phyloP scores from a whole-genome alignment of 2,797 vertebrate species.

The Acanthurus tractus region DNA sequence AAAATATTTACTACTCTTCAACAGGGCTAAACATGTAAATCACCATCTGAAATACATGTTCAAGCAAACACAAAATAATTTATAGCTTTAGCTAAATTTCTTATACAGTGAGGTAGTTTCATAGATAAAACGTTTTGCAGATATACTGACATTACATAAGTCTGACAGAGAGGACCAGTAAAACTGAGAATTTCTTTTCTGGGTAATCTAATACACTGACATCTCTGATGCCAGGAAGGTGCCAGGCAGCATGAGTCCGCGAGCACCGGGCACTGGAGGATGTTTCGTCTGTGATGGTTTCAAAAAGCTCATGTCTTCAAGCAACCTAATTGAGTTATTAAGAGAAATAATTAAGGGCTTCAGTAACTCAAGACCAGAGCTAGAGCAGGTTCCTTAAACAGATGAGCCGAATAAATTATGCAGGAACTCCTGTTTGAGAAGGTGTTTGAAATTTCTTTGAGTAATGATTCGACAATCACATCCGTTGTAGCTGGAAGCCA shows the following conservation, averaged over 20 bases:
- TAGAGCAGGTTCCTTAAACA: slow-evolving; percentile 42
- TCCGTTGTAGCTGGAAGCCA: slow-evolving; percentile 18
- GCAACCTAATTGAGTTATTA: slow-evolving; percentile 52
- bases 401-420: slow-evolving; percentile 64
- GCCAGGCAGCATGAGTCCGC: background rate
- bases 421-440: slow-evolving; percentile 44
- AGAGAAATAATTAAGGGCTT: slow-evolving; percentile 58
- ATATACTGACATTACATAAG: background rate
- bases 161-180: background rate
- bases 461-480: slow-evolving; percentile 45
- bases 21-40: background rate
- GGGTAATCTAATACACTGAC: background rate
- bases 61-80: background rate
- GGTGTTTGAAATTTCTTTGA: slow-evolving; percentile 58
- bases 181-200: slow-evolving; percentile 1
- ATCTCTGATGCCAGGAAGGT: background rate
- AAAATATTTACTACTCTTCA: background rate
- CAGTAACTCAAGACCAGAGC: slow-evolving; percentile 53
- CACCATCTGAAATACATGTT: background rate
- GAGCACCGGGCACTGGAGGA: background rate
- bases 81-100: background rate
- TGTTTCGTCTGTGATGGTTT: background rate
- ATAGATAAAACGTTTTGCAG: background rate
- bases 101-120: background rate
- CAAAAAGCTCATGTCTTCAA: slow-evolving; percentile 16